A percentile compares a stretch with the other conserved stretches of the same genome.
phyloP scores from a whole-genome alignment of 2,888 invertebrate species.

The Sabatieria punctata region DNA sequence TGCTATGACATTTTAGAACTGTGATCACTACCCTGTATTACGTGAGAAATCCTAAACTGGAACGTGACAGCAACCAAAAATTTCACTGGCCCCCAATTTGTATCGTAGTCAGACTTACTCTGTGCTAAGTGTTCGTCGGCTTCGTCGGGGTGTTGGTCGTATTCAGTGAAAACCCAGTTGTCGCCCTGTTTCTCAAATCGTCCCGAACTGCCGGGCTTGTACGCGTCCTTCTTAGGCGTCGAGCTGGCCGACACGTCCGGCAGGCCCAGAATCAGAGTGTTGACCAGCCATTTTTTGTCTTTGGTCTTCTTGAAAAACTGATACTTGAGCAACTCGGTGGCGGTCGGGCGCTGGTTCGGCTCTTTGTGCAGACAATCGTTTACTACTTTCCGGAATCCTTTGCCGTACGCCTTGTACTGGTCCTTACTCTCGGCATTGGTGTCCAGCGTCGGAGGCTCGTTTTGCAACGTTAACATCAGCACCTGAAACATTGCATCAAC shows the following conservation, averaged over 20 bases:
- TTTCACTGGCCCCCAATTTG: too few species aligned
- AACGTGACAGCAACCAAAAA: too few species aligned
- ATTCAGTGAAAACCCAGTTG: constrained; percentile 2
- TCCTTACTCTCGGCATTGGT: constrained; percentile 88
- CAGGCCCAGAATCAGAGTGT: constrained; percentile 22
- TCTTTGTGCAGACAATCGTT: constrained; percentile 90
- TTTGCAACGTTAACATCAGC: constrained; percentile 88
- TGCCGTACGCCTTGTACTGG: constrained; percentile 92
- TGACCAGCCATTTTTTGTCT: constrained; percentile 26
- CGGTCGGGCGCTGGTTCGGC: constrained; percentile 67
- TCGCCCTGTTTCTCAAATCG: background rate
- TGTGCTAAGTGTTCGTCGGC: too few species aligned
- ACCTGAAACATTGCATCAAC: constrained; percentile 44
- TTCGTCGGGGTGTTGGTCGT: too few species aligned
- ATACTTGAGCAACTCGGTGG: constrained; percentile 83
- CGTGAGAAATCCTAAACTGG: too few species aligned
- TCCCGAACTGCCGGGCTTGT: background rate
- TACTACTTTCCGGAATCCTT: constrained; percentile 90
- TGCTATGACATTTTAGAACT: too few species aligned
- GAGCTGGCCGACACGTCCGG: too few species aligned
- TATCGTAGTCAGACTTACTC: too few species aligned
- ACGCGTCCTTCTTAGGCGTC: background rate
- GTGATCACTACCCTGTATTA: too few species aligned
- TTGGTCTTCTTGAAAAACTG: constrained; percentile 96
- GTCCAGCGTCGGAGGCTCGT: constrained; percentile 89